phyloP scores from a whole-genome alignment of 35 echinoderm and acorn worm species.

The Ophioderma brevispina region DNA sequence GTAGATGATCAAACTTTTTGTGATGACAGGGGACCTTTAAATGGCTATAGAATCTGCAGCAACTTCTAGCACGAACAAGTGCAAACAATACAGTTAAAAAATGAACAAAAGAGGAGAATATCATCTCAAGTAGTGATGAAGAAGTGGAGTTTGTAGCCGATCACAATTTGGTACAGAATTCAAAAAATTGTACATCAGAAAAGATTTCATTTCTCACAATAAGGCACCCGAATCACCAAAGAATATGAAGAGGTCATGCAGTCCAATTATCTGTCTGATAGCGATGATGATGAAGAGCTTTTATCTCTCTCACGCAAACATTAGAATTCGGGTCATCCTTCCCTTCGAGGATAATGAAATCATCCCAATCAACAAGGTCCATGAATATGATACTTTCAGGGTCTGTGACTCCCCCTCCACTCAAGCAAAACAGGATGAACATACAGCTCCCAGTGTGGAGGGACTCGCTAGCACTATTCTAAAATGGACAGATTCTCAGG shows the following conservation, averaged over 20 bases:
- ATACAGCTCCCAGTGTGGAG: background rate
- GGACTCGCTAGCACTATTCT: conserved; percentile 1
- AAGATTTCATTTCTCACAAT: too few species aligned
- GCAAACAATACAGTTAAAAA: background rate
- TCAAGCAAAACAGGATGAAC: background rate
- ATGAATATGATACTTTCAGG: background rate
- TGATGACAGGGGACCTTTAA: background rate
- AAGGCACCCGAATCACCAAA: too few species aligned
- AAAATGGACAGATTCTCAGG: background rate
- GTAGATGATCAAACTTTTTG: too few species aligned
- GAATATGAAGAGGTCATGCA: background rate
- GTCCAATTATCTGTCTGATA: conserved; percentile 29
- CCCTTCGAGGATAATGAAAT: background rate
- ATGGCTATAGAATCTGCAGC: background rate
- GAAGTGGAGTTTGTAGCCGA: background rate
- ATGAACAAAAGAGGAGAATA: background rate
- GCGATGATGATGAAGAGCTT: conserved; percentile 31
- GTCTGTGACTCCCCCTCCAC: too few species aligned
- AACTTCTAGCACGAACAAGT: background rate
- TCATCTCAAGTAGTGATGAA: background rate
- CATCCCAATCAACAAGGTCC: background rate
- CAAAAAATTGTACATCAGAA: too few species aligned
- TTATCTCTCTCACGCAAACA: background rate
- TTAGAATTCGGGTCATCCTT: background rate
- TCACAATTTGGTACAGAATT: too few species aligned